Evolutionary conservation across 2,888 invertebrate species (phyloP).

Genomic region (Steromphala cineraria): DNA sequence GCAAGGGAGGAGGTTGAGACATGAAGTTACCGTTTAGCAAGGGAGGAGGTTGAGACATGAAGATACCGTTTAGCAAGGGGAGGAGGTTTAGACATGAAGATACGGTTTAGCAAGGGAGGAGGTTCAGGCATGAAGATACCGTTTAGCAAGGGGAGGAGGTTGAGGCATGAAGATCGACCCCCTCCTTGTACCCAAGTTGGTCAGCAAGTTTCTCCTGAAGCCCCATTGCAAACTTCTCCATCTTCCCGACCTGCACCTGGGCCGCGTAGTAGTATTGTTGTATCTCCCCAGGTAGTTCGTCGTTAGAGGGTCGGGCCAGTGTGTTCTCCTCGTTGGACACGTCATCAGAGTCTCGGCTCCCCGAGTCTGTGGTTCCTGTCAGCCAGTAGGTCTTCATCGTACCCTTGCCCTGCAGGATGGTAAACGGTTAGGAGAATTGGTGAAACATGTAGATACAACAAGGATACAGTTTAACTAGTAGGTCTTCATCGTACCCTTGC

Average conservation of each 20-base stretch:
- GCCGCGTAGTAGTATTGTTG: constrained; percentile 23
- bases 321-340: constrained; percentile 1
- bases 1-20: no score
- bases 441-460: no score
- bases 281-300: constrained; percentile 38
- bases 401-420: constrained; percentile 30
- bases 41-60: no score
- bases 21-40: no score
- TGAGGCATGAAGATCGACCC: neutral
- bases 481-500: constrained; percentile 38
- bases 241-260: constrained; percentile 24
- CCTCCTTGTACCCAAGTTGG: constrained; percentile 13
- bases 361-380: neutral
- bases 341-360: neutral
- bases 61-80: no score
- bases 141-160: no score
- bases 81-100: no score
- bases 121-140: no score
- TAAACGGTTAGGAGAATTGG: no score
- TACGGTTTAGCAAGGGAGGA: no score
- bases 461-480: constrained; percentile 25
- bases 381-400: constrained; percentile 39
- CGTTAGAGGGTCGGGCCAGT: neutral
- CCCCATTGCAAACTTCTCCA: neutral
- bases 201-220: neutral